These are phyloP conservation scores for Semnopithecus entellus DNA, from an alignment of 2,113 vertebrate genomes.

Conservation along the genomic window DNA sequence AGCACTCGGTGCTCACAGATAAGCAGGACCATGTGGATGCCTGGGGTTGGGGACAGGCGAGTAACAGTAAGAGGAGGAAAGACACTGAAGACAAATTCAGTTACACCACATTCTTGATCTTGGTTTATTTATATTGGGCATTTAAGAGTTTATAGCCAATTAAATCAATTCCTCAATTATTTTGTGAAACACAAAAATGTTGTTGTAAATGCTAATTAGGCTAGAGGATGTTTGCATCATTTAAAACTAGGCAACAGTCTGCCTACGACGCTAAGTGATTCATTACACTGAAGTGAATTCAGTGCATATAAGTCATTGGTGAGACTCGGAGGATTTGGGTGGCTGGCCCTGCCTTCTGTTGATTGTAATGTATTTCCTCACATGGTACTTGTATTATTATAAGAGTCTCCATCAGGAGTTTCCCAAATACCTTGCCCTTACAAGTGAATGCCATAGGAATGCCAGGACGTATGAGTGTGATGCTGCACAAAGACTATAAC, in stretches of 20 bases:
- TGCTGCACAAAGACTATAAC: not conserved
- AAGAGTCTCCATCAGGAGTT: not conserved
- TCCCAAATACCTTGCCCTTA: not conserved
- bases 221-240: not conserved
- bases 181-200: slow-evolving; percentile 11
- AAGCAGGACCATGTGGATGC: not conserved
- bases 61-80: not conserved
- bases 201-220: slow-evolving; percentile 39
- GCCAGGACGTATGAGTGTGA: not conserved
- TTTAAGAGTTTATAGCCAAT: slow-evolving; percentile 35
- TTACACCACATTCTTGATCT: not conserved
- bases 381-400: not conserved
- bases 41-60: not conserved
- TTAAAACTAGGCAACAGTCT: not conserved
- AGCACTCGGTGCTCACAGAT: not conserved
- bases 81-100: not conserved
- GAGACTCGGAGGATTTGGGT: not conserved
- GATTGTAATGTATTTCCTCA: not conserved
- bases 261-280: not conserved
- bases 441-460: not conserved
- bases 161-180: slow-evolving; percentile 31
- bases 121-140: not conserved
- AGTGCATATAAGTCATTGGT: not conserved
- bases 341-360: not conserved
- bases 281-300: not conserved